Conservation (phyloP, 2,888 invertebrate species). For the Eurois occulta region DNA sequence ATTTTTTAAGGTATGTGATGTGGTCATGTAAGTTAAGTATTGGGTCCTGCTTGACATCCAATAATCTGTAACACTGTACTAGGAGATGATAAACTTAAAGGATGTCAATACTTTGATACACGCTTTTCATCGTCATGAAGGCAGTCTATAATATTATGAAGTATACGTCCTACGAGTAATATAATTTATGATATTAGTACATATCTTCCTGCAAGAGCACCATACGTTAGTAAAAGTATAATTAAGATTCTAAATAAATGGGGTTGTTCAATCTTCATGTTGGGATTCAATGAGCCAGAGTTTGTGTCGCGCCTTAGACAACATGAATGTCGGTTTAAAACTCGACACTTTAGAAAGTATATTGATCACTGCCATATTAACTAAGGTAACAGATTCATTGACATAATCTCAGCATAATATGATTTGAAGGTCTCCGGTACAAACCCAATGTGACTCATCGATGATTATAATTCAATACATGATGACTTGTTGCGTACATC, state of each 20-base stretch:
- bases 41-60: background rate
- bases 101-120: background rate
- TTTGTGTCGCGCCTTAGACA: background rate
- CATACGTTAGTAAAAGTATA: background rate
- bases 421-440: constrained; percentile 46
- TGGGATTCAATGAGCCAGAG: background rate
- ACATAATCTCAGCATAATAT: constrained; percentile 20
- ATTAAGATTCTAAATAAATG: background rate
- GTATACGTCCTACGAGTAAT: background rate
- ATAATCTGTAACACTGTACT: constrained; percentile 2
- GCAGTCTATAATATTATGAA: background rate
- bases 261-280: background rate
- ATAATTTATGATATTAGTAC: background rate
- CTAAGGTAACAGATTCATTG: constrained; percentile 33
- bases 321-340: background rate
- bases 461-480: constrained; percentile 66
- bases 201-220: background rate
- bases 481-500: constrained; percentile 36
- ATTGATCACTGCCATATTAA: constrained; percentile 6
- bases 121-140: background rate
- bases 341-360: background rate
- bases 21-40: background rate
- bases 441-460: constrained; percentile 54
- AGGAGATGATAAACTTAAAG: background rate
- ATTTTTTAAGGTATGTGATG: constrained; percentile 10